Evolutionary conservation across 2,797 vertebrate genomes (phyloP).

Genomic region (Natrix natrix): DNA sequence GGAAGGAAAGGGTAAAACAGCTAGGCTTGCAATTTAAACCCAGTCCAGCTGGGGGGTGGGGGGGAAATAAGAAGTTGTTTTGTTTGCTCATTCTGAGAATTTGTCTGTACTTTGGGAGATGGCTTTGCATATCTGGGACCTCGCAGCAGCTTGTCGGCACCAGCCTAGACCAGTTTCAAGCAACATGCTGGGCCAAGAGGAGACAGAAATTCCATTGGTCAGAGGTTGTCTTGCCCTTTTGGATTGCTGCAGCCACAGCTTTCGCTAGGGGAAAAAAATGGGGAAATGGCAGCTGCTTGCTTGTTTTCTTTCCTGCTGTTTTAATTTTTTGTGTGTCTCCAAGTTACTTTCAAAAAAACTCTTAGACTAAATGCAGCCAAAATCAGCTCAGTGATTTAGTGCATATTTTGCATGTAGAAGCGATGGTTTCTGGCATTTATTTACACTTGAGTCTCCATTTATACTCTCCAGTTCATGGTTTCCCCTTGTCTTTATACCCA

Average conservation of each 20-base stretch:
- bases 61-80: not conserved
- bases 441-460: not conserved
- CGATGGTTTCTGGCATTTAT: not conserved
- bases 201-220: not conserved
- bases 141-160: not conserved
- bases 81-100: not conserved
- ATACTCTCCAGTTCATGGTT: not conserved
- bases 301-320: not conserved
- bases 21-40: not conserved
- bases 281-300: not conserved
- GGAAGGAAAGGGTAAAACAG: not conserved
- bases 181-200: not conserved
- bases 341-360: not conserved
- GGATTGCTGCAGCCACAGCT: not conserved
- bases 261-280: not conserved
- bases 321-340: not conserved
- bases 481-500: not conserved
- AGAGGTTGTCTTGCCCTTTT: not conserved
- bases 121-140: not conserved
- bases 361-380: not conserved
- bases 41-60: not conserved
- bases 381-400: not conserved
- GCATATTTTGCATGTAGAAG: not conserved
- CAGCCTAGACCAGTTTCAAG: not conserved
- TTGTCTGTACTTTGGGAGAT: not conserved